A percentile compares a stretch with the other conserved stretches of the same genome.
Conservation (phyloP, 2,797 vertebrate genomes). For the Argya squamiceps region DNA sequence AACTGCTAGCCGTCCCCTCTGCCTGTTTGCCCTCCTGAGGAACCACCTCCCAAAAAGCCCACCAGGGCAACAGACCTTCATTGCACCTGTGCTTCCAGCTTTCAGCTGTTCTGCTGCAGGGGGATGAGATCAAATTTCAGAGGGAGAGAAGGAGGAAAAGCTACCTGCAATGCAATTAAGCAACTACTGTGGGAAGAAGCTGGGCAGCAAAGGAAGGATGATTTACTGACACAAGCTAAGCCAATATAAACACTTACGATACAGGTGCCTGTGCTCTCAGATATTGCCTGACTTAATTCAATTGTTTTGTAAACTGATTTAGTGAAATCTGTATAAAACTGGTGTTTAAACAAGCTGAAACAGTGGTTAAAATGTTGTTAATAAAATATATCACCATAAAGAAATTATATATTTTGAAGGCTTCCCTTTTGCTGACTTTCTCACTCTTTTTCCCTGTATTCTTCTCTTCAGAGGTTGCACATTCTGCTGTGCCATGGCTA, state of each 20-base stretch:
- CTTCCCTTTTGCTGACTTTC: not conserved
- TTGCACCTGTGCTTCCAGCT: not conserved
- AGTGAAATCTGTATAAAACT: constrained; percentile 45
- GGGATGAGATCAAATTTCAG: not conserved
- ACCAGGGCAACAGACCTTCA: not conserved
- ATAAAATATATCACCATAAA: constrained; percentile 24
- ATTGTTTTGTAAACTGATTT: constrained; percentile 49
- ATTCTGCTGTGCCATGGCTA: not conserved
- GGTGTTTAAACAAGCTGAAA: constrained; percentile 24
- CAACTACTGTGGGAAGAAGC: not conserved
- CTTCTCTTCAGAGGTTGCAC: not conserved
- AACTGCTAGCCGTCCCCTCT: not conserved
- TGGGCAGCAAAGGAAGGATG: not conserved
- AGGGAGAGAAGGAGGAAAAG: not conserved
- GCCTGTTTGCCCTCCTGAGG: not conserved
- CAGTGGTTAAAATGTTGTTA: constrained; percentile 8
- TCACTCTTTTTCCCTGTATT: not conserved
- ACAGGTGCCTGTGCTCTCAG: constrained; percentile 32
- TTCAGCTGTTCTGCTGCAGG: not conserved
- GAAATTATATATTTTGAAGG: not conserved
- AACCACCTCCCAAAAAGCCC: not conserved
- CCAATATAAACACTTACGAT: constrained; percentile 54
- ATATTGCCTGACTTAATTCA: constrained; percentile 41
- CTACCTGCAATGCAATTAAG: not conserved
- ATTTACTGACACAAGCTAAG: constrained; percentile 46